These are phyloP conservation scores for Struthidea cinerea DNA, from an alignment of 2,113 vertebrate species.

Conservation along the genomic window DNA sequence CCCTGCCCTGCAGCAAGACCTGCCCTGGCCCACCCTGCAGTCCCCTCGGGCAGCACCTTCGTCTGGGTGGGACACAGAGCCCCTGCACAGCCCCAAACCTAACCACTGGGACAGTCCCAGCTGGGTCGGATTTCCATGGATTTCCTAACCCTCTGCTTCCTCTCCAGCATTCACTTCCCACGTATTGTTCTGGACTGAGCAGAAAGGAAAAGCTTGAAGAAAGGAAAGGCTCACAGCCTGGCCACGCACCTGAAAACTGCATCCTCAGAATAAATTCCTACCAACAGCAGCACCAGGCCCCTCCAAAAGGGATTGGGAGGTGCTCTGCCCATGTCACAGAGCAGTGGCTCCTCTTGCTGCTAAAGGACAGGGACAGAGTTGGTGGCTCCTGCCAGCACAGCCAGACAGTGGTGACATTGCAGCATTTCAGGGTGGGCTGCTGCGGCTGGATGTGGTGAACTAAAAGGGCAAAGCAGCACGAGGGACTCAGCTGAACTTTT, in stretches of 20 bases:
- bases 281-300: fast-evolving
- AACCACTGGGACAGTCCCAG: background rate
- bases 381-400: background rate
- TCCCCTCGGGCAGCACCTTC: fast-evolving
- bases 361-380: background rate
- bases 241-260: background rate
- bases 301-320: fast-evolving
- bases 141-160: constrained; percentile 1
- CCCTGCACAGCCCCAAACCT: fast-evolving
- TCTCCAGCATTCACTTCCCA: background rate
- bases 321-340: background rate
- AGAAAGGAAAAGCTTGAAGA: background rate
- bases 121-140: background rate
- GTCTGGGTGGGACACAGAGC: background rate
- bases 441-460: background rate
- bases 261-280: background rate
- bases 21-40: too few species aligned
- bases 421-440: background rate
- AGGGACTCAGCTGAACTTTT: constrained; percentile 18
- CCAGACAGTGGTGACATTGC: background rate
- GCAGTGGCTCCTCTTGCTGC: background rate
- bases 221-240: background rate
- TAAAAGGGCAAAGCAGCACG: background rate
- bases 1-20: background rate
- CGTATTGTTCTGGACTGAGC: constrained; percentile 29